Percentiles rank a stretch among this genome's conserved stretches.
These are phyloP conservation scores for Ecliptopera silaceata DNA, from an alignment of 2,888 invertebrate genomes.

Conservation along the genomic window DNA sequence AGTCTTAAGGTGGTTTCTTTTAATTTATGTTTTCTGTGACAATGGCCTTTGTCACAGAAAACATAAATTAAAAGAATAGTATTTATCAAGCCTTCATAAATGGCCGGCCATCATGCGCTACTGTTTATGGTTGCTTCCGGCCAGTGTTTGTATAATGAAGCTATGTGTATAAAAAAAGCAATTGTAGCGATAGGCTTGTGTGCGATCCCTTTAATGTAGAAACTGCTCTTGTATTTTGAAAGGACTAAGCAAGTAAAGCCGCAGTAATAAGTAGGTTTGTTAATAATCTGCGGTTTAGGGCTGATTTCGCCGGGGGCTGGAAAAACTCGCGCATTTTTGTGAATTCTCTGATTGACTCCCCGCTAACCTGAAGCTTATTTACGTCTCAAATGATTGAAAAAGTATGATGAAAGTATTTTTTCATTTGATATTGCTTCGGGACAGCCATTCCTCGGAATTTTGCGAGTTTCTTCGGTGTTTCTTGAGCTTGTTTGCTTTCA, in stretches of 20 bases:
- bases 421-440: constrained; percentile 12
- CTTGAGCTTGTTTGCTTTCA: background rate
- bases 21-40: background rate
- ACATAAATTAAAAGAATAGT: too few species aligned
- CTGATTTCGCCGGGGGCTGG: constrained; percentile 3
- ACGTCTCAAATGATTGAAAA: constrained; percentile 24
- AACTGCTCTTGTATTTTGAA: background rate
- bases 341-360: constrained; percentile 23
- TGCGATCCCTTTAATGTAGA: background rate
- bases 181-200: too few species aligned
- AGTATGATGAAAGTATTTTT: constrained; percentile 17
- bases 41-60: too few species aligned
- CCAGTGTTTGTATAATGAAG: too few species aligned
- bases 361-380: constrained; percentile 21
- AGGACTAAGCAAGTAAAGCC: background rate
- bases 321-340: constrained; percentile 22
- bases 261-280: constrained; percentile 4
- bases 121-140: too few species aligned
- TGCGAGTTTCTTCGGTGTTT: background rate
- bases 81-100: too few species aligned
- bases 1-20: too few species aligned
- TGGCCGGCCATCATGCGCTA: too few species aligned
- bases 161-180: too few species aligned
- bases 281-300: constrained; percentile 20
- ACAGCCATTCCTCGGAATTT: background rate